These are phyloP conservation scores for Tholera decimalis DNA, from an alignment of 2,888 invertebrate genomes.

Conservation along the genomic window DNA sequence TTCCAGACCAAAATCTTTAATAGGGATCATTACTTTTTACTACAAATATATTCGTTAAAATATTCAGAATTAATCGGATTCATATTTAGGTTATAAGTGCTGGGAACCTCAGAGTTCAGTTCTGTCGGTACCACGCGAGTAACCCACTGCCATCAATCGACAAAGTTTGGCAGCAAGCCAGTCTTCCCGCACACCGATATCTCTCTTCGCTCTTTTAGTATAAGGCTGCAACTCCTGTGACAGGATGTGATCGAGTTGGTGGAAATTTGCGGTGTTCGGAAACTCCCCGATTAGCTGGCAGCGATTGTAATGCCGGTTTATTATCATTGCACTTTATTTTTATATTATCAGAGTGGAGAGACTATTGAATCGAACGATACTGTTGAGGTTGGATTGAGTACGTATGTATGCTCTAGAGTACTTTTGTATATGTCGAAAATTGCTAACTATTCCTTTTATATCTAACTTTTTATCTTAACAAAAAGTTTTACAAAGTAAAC, in stretches of 20 bases:
- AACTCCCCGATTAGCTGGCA: constrained; percentile 66
- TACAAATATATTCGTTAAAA: not conserved
- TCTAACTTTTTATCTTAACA: not conserved
- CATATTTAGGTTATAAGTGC: constrained; percentile 32
- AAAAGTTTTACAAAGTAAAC: not conserved
- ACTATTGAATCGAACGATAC: constrained; percentile 32
- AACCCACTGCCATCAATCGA: constrained; percentile 59
- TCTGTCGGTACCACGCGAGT: constrained; percentile 52
- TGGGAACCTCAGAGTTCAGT: constrained; percentile 28
- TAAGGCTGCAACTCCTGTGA: constrained; percentile 38
- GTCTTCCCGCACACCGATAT: constrained; percentile 20
- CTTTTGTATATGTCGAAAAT: not conserved
- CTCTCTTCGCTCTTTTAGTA: not conserved
- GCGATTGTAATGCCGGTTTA: constrained; percentile 57
- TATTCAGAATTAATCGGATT: not conserved
- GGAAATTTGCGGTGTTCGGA: constrained; percentile 67
- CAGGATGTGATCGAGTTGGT: constrained; percentile 24
- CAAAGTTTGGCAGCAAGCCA: constrained; percentile 62
- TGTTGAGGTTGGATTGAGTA: constrained; percentile 8
- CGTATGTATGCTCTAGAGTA: not conserved
- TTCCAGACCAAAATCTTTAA: not conserved
- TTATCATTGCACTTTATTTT: constrained; percentile 63
- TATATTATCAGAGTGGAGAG: constrained; percentile 37
- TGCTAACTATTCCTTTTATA: not conserved
- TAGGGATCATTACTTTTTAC: not conserved